phyloP scores from a whole-genome alignment of 2,797 vertebrate species.

The Siniperca obscura region DNA sequence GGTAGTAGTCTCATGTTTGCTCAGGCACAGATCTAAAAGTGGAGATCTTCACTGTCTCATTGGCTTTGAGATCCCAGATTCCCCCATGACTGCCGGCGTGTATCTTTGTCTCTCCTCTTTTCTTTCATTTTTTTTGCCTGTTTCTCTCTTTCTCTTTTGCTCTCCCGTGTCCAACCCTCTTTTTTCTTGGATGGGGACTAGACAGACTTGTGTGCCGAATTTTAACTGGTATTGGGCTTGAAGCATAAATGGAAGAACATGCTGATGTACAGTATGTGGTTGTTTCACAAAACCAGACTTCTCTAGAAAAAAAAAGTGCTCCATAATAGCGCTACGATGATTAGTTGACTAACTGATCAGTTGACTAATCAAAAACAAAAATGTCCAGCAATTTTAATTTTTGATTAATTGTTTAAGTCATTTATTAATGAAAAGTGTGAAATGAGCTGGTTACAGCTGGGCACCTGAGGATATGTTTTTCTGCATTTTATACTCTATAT shows the following conservation, averaged over 20 bases:
- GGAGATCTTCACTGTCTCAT: constrained; percentile 57
- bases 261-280: background rate
- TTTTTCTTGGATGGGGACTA: constrained; percentile 8
- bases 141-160: constrained; percentile 13
- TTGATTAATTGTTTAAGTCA: background rate
- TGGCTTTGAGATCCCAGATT: constrained; percentile 44
- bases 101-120: background rate
- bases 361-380: no score
- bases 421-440: background rate
- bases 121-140: background rate
- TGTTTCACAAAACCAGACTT: background rate
- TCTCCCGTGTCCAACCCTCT: constrained; percentile 18
- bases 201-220: constrained; percentile 21
- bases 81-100: constrained; percentile 6
- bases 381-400: no score
- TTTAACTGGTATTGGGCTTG: constrained; percentile 15
- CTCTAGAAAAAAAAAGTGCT: no score
- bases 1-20: constrained; percentile 65
- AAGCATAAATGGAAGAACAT: background rate
- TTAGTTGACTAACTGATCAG: no score
- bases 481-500: background rate
- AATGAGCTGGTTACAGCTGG: background rate
- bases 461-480: no score
- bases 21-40: constrained; percentile 59
- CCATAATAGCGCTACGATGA: background rate